These are phyloP conservation scores for Conops quadrifasciatus DNA, from an alignment of 2,888 invertebrate species.

Conservation along the genomic window DNA sequence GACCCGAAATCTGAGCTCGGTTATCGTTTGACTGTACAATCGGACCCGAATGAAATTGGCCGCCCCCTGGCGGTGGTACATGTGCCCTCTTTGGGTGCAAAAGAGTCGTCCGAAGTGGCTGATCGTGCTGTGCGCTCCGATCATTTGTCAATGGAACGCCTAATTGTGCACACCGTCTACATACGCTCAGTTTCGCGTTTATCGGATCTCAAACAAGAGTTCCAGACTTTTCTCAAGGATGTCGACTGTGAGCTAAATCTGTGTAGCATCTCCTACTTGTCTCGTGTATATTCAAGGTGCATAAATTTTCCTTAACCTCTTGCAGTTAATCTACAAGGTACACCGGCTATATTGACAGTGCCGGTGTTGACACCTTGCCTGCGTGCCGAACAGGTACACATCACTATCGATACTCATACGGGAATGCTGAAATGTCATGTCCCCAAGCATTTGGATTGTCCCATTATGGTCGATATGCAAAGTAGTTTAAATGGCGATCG, in stretches of 20 bases:
- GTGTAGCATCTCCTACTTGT: constrained; percentile 27
- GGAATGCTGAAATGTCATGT: constrained; percentile 92
- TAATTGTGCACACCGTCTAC: constrained; percentile 94
- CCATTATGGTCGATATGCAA: constrained; percentile 81
- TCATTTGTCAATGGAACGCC: constrained; percentile 92
- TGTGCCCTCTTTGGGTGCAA: constrained; percentile 68
- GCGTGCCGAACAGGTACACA: constrained; percentile 88
- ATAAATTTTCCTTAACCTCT: constrained; percentile 39
- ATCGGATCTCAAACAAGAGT: constrained; percentile 78
- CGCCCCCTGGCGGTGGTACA: constrained; percentile 78
- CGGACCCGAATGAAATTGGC: constrained; percentile 82
- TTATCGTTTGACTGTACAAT: constrained; percentile 87
- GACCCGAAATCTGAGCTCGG: constrained; percentile 87
- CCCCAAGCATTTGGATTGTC: constrained; percentile 85
- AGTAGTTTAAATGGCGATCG: constrained; percentile 80
- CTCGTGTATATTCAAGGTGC: constrained; percentile 21
- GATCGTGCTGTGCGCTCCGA: constrained; percentile 86
- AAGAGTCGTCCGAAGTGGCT: constrained; percentile 71
- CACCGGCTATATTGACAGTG: constrained; percentile 91
- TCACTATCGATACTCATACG: constrained; percentile 94
- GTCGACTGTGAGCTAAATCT: constrained; percentile 71
- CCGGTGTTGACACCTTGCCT: constrained; percentile 90
- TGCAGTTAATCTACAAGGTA: constrained; percentile 85
- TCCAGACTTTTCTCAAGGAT: constrained; percentile 69
- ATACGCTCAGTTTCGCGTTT: constrained; percentile 87